Base-by-base conservation (phyloP, 1,140 invertebrate genomes). In the Macrocentrus cingulum region DNA sequence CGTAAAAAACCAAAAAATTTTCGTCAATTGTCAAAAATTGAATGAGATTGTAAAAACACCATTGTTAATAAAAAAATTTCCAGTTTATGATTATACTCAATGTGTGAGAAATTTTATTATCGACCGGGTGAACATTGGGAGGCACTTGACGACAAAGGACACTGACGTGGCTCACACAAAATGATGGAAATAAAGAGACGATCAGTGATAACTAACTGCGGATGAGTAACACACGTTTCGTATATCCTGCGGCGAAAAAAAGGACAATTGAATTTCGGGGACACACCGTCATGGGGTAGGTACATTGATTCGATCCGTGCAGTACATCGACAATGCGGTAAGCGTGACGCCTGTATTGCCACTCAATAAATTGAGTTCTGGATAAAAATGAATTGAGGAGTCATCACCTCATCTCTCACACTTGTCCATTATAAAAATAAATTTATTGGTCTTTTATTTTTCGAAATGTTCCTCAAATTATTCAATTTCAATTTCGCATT, bases 261-360 rank as follows among this genome's bases (percentile, higher is more conserved):
- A 49, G 46, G 4, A 49, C 46, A 49, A 49, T 49, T 49, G 13
- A 18, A 34, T 34, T 49, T 49, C 25, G 46, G 11, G 29, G 22
- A 48, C 15, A 48, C n/a, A 6, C 25, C 15, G 15, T 15, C 13
- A n/a, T 34, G 2, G 25, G 19, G 22, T n/a, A 48, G 19, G 19
- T 49, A 49, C 29, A 49, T 49, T 48, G 45, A 48, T 48, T 48
- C 46, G 15, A 34, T 49, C 36, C 25, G 46, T 49, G 29, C 25
- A 34, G 9, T 49, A 34, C 29, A 34, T 49, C 13, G 29, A 49
- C 46, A 49, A 49, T 49, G 15, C 25, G 22, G 2, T 9, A 13
- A 6, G 18, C 6, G 46, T 18, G 15, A 16, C 16, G 16, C 15
- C 36, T 18, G 7, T 49, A 34, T 49, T 9, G 46, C 25, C 22